Conservation (phyloP, 2,113 vertebrate species). For the Poeciliopsis turrubarensis region DNA sequence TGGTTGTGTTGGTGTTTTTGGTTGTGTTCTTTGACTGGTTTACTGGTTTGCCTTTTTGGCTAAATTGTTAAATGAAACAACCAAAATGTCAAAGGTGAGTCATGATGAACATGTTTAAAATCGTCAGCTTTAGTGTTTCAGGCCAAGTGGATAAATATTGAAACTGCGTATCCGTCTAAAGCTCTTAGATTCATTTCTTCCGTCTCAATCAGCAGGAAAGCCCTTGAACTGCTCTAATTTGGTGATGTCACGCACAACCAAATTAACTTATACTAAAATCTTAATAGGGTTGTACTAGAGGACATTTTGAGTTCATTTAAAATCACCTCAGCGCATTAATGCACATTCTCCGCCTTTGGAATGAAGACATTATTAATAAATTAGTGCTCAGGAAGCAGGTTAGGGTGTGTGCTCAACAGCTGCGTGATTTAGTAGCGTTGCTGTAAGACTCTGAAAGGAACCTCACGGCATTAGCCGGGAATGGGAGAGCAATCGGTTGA, state of each 20-base stretch:
- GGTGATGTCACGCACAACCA: neutral
- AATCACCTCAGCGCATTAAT: neutral
- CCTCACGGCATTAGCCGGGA: slow-evolving; percentile 43
- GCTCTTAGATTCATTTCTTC: neutral
- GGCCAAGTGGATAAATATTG: neutral
- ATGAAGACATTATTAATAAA: slow-evolving; percentile 8
- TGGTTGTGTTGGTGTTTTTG: neutral
- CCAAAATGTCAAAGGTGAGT: neutral
- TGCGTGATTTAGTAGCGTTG: slow-evolving; percentile 32
- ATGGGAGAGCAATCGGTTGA: slow-evolving; percentile 67
- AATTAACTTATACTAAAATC: neutral
- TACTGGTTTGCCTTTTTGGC: neutral
- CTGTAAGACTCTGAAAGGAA: slow-evolving; percentile 35
- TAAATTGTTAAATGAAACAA: neutral
- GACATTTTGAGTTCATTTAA: neutral
- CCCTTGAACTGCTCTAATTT: neutral
- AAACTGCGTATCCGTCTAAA: slow-evolving; percentile 6
- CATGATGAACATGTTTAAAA: neutral
- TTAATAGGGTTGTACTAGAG: neutral
- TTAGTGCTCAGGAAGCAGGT: slow-evolving; percentile 20
- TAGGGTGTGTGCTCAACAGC: slow-evolving; percentile 5
- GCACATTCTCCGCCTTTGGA: slow-evolving; percentile 13
- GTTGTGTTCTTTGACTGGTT: neutral
- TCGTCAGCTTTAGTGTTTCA: neutral
- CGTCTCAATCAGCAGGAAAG: neutral